Base-by-base conservation (phyloP, 2,113 vertebrate genomes). In the Pseudorasbora parva region DNA sequence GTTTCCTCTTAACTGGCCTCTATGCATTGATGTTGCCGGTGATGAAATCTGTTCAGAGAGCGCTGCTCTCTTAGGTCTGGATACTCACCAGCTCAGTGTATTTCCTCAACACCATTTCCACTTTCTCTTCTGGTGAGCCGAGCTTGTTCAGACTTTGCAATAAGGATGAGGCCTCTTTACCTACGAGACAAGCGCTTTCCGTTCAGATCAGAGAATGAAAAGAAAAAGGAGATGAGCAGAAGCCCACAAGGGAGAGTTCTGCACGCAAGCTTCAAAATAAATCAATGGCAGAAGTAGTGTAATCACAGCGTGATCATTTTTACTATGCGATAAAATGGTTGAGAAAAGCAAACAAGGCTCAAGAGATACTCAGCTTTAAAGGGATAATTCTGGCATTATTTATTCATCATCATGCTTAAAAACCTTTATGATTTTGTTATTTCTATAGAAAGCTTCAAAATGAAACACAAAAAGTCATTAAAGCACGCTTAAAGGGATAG, bases 81-180 rank as follows among this genome's bases (percentile, higher is more conserved):
- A 87, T 86, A 94, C 95, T 96, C 91, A 99, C 98, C 96, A 98
- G 85, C 71, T 97, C 96, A 17, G 95, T 92, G 30, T 97, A 96
- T 87, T 96, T 97, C 92, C 94, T 95, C 86, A 96, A 89, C 87
- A 99, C 87, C 25, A 93, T 88, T 27, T 97, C 95, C 80, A 98
- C 88, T 88, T 97, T 97, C 86, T 98, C 94, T 87, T 98, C 96
- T 15, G 97, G 90, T 19, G 96, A 94, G 41, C 86, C 91, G 79
- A 96, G 49, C 79, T 94, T 93, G 71, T 92, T 96, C 91, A 99
- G 89, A 83, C 89, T 95, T 91, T 97, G 95, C 91, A 95, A 93
- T 82, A 99, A 86, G 15, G 94, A 74, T 0, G 92, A 93, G 57
- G 94, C 94, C 88, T 98, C 97, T 93, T 96, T 92, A 66, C 94